Evolutionary conservation across 2,888 invertebrate genomes (phyloP).

Genomic region (Gari tellinella): DNA sequence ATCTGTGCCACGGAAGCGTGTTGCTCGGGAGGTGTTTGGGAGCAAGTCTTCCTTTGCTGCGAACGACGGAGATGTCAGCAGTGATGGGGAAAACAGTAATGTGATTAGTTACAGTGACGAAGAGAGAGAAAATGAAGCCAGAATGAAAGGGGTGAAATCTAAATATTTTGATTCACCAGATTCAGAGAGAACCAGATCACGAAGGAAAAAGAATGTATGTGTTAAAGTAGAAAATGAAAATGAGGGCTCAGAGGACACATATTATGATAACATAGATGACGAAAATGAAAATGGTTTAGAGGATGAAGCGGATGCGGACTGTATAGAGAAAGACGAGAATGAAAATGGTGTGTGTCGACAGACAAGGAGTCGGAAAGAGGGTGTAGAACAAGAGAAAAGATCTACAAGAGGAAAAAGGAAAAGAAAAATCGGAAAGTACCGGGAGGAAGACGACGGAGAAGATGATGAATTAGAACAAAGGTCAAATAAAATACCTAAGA

Average conservation of each 20-base stretch:
- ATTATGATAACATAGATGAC: conserved; percentile 24
- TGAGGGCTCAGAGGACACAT: conserved; percentile 26
- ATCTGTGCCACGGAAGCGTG: conserved; percentile 66
- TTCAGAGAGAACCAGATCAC: conserved; percentile 22
- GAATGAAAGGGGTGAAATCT: conserved; percentile 23
- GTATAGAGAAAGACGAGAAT: not conserved
- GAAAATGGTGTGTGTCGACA: conserved; percentile 26
- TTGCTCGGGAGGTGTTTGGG: conserved; percentile 8
- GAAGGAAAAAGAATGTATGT: conserved; percentile 25
- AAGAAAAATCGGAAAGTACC: conserved; percentile 36
- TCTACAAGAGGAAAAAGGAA: conserved; percentile 26
- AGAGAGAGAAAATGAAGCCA: conserved; percentile 54
- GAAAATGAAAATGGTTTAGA: conserved; percentile 11
- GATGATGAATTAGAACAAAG: not conserved
- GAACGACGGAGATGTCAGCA: conserved; percentile 31
- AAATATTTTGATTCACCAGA: conserved; percentile 31
- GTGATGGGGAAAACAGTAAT: conserved; percentile 45
- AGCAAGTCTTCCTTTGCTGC: conserved; percentile 9
- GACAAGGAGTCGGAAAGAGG: conserved; percentile 31
- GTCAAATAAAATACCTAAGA: conserved; percentile 21
- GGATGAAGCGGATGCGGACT: conserved; percentile 6
- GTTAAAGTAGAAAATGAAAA: conserved; percentile 25
- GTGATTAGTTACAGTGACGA: conserved; percentile 52
- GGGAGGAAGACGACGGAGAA: conserved; percentile 10
- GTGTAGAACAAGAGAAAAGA: not conserved